Base-by-base conservation (phyloP, 30 jellyfish, hydroid and myxozoan genomes). In the Chironex yamaguchii region DNA sequence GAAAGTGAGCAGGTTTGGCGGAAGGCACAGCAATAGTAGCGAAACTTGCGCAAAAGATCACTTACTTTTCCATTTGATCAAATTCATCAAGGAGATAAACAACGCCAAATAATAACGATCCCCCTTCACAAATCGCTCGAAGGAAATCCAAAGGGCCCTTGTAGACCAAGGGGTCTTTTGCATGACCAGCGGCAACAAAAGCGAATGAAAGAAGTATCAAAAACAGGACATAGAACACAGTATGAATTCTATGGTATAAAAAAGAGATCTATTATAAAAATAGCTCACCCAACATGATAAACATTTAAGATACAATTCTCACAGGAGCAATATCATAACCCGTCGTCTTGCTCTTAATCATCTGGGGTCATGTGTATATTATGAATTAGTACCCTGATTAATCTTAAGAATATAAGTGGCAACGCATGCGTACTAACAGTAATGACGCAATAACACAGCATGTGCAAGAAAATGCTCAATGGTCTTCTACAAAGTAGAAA, bases 41-140 rank as follows among this genome's bases (percentile, higher is more conserved):
- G 51, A 36, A 1, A 9, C 34, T n/a, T 80, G 1, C 14, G 11
- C 1, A n/a, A n/a, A n/a, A n/a, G 28, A 23, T 12, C 25, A 64
- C 98, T 86, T 34, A 93, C 98, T 66, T 88, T 52, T 36, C 23
- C 91, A 93, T 52, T 68, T 93, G 98, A 48, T 87, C 96, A 17
- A 93, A 29, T 64, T 93, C 98, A 70, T 51, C 30, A 4, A 83
- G 11, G 23, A 93, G 49, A 62, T 93, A 88, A 22, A 76, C 85
- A 11, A 76, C 49, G 0, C 95, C 80, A n/a, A 82, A 64, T 6
- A 77, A 11, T 33, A 94, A 49, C 9, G 97, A 49, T 26, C 83
- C 54, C 1, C 49, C 76, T 62, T 94, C 99, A 48, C 91, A 84
- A 11, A 85, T 81, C 49, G 62, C 68, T 26, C 97, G 73, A 34